Percentiles rank a stretch among this genome's conserved stretches.
Evolutionary conservation across 1,140 invertebrate genomes (phyloP).

Genomic region (Heterodera schachtii): DNA sequence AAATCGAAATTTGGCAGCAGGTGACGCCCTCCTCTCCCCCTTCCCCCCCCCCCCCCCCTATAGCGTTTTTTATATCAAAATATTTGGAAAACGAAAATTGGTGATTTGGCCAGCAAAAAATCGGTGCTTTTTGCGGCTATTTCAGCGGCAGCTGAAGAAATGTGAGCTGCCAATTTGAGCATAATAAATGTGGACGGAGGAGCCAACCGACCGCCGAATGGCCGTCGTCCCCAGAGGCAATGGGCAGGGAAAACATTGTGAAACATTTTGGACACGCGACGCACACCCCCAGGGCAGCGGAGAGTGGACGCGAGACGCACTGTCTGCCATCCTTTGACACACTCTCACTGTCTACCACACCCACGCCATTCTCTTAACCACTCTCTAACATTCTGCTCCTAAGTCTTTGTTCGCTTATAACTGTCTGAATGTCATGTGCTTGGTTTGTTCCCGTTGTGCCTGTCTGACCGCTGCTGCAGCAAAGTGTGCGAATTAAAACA

Average conservation of each 20-base stretch:
- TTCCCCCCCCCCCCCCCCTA: too few relatives aligned
- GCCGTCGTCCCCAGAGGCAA: neutral
- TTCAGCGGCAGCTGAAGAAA: too few relatives aligned
- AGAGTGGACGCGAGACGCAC: neutral
- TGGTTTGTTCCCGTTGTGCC: neutral
- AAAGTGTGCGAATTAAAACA: neutral
- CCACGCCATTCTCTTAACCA: neutral
- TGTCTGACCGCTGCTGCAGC: neutral
- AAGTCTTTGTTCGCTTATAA: neutral
- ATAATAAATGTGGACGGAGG: neutral
- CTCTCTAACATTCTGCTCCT: neutral
- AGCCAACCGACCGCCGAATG: neutral
- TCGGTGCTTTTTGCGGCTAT: too few relatives aligned
- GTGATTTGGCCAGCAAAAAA: too few relatives aligned
- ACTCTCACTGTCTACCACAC: neutral
- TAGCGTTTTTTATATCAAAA: too few relatives aligned
- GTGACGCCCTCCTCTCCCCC: too few relatives aligned
- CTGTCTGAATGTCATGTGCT: neutral
- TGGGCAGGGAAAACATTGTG: neutral
- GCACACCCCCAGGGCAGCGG: neutral
- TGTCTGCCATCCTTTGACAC: neutral
- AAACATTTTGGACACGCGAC: neutral
- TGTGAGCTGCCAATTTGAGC: neutral
- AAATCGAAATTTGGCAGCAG: too few relatives aligned
- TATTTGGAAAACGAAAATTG: too few relatives aligned